Evolutionary conservation across 2,113 vertebrate species (phyloP).

Genomic region (Crotophaga sulcirostris): DNA sequence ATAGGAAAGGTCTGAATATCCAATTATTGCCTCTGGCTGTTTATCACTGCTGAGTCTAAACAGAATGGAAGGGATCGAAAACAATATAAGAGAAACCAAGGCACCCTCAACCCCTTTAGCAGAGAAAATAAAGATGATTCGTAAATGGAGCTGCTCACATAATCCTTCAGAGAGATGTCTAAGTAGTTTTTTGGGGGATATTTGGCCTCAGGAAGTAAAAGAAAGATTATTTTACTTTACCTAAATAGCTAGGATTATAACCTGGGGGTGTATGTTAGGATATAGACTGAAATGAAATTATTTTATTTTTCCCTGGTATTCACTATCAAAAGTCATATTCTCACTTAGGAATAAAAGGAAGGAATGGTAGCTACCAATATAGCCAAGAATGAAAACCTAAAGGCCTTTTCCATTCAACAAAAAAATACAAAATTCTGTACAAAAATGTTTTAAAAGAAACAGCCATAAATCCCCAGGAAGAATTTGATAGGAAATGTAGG

Average conservation of each 20-base stretch:
- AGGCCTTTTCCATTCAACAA: not conserved
- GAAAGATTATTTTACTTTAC: not conserved
- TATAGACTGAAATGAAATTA: not conserved
- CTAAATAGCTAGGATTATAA: not conserved
- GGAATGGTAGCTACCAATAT: not conserved
- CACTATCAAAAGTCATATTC: not conserved
- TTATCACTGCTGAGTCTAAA: not conserved
- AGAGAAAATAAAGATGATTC: conserved; percentile 30
- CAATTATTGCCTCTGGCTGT: not conserved
- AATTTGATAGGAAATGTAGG: not conserved
- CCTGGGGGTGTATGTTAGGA: not conserved
- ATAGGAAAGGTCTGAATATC: not conserved
- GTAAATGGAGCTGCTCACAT: not conserved
- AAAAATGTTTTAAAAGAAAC: not conserved
- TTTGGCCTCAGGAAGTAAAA: not conserved
- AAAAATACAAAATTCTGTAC: not conserved
- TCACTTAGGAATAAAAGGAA: not conserved
- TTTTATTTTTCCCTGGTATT: not conserved
- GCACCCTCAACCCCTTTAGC: not conserved
- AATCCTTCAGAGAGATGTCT: not conserved
- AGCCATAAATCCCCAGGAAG: not conserved
- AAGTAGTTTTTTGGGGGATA: not conserved
- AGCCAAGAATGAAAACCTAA: not conserved
- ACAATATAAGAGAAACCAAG: not conserved
- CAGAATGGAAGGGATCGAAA: not conserved